A percentile compares a stretch with the other conserved stretches of the same genome.
These are phyloP conservation scores for Aphaenogaster floridana DNA, from an alignment of 1,140 invertebrate genomes.

Conservation along the genomic window DNA sequence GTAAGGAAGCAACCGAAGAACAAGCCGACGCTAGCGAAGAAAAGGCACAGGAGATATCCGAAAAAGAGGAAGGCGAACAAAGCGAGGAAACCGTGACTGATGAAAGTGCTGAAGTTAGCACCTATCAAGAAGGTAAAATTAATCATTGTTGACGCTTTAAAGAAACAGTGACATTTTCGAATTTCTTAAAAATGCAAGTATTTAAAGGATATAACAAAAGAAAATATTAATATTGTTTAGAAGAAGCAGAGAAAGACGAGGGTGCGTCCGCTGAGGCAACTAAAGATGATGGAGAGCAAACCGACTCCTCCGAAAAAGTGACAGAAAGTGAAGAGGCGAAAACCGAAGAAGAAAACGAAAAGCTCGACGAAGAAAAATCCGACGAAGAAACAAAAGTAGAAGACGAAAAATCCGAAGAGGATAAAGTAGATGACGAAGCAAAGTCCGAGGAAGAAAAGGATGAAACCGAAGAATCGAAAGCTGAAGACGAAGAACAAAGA, in stretches of 20 bases:
- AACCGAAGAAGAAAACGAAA: slow-evolving; percentile 48
- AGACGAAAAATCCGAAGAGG: slow-evolving; percentile 70
- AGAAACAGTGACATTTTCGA: neutral
- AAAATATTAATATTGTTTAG: slow-evolving; percentile 29
- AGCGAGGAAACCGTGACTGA: slow-evolving; percentile 8
- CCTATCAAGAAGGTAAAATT: slow-evolving; percentile 34
- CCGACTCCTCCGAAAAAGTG: slow-evolving; percentile 48
- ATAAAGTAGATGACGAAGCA: slow-evolving; percentile 69
- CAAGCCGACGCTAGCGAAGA: slow-evolving; percentile 42
- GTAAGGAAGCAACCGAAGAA: slow-evolving; percentile 53
- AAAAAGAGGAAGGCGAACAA: slow-evolving; percentile 24
- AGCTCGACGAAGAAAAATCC: slow-evolving; percentile 72
- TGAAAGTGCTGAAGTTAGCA: slow-evolving; percentile 25
- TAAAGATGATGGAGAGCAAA: slow-evolving; percentile 17
- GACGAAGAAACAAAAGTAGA: slow-evolving; percentile 79
- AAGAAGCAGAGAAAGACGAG: slow-evolving; percentile 59
- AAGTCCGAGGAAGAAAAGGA: slow-evolving; percentile 48
- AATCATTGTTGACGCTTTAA: neutral
- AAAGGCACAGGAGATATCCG: slow-evolving; percentile 38
- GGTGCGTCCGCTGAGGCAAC: slow-evolving; percentile 21
- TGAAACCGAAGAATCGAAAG: slow-evolving; percentile 55
- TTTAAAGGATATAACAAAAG: neutral
- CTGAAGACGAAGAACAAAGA: slow-evolving; percentile 54
- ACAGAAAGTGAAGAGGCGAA: neutral
- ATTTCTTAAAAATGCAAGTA: slow-evolving; percentile 10